Conservation (phyloP, 2,797 vertebrate genomes). For the Acipenser oxyrinchus region DNA sequence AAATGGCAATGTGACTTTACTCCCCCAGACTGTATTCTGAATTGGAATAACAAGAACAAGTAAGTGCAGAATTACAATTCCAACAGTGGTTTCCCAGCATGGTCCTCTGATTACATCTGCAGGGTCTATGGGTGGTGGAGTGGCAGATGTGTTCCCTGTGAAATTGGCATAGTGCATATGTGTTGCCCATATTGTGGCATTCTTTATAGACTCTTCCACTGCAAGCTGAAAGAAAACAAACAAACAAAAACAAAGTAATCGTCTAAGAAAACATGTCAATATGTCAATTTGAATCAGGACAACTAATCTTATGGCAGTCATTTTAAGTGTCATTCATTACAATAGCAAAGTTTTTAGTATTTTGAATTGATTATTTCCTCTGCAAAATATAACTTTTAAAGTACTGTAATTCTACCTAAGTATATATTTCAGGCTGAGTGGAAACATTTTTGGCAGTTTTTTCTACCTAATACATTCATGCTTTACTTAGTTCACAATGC, state of each 20-base stretch:
- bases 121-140: conserved; percentile 62
- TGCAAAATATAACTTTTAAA: too few species aligned
- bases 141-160: conserved; percentile 53
- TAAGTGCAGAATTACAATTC: conserved; percentile 63
- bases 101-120: conserved; percentile 84
- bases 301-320: background rate
- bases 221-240: conserved; percentile 60
- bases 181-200: conserved; percentile 68
- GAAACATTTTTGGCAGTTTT: too few species aligned
- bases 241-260: background rate
- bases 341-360: too few species aligned
- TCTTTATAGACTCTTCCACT: conserved; percentile 75
- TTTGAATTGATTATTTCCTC: too few species aligned
- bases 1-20: too few species aligned
- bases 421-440: too few species aligned
- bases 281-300: too few species aligned
- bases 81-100: conserved; percentile 94
- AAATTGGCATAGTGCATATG: conserved; percentile 65
- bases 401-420: too few species aligned
- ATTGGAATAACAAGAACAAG: background rate
- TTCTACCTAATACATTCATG: too few species aligned
- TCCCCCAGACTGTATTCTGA: too few species aligned
- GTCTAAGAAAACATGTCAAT: too few species aligned
- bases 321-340: background rate
- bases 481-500: background rate